A percentile compares a stretch with the other conserved stretches of the same genome.
Conservation (phyloP, 2,888 invertebrate genomes). For the Eupeodes luniger region DNA sequence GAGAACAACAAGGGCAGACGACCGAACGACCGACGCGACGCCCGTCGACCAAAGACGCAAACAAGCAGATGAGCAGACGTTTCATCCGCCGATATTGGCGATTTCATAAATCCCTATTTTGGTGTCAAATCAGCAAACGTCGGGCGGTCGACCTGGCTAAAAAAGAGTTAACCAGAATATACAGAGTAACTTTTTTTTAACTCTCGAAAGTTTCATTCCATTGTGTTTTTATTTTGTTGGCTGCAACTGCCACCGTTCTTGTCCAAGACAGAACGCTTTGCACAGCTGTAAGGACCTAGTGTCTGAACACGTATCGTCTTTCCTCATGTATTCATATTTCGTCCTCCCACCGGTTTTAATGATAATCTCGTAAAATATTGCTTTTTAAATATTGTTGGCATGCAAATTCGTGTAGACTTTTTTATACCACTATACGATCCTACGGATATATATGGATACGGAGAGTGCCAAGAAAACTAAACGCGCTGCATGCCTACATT, state of each 20-base stretch:
- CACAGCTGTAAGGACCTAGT: constrained; percentile 64
- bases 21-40: no score
- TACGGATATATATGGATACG: constrained; percentile 4
- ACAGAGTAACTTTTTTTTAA: constrained; percentile 13
- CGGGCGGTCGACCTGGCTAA: background rate
- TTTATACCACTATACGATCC: constrained; percentile 36
- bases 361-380: constrained; percentile 84
- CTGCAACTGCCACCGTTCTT: constrained; percentile 54
- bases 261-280: constrained; percentile 36
- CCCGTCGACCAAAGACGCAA: no score
- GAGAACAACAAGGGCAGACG: background rate
- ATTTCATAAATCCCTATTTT: constrained; percentile 13
- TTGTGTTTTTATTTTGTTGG: constrained; percentile 34
- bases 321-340: constrained; percentile 73
- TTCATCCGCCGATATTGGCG: constrained; percentile 13
- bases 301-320: constrained; percentile 69
- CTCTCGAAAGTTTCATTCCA: constrained; percentile 38
- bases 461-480: constrained; percentile 54
- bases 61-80: background rate
- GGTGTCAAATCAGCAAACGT: constrained; percentile 51
- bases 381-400: constrained; percentile 84
- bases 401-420: constrained; percentile 76
- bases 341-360: constrained; percentile 83
- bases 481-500: constrained; percentile 58
- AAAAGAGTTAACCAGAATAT: constrained; percentile 37